Percentiles rank a stretch among this genome's conserved stretches.
phyloP scores from a whole-genome alignment of 1,140 invertebrate species.

The Drosophila nigrodunni region DNA sequence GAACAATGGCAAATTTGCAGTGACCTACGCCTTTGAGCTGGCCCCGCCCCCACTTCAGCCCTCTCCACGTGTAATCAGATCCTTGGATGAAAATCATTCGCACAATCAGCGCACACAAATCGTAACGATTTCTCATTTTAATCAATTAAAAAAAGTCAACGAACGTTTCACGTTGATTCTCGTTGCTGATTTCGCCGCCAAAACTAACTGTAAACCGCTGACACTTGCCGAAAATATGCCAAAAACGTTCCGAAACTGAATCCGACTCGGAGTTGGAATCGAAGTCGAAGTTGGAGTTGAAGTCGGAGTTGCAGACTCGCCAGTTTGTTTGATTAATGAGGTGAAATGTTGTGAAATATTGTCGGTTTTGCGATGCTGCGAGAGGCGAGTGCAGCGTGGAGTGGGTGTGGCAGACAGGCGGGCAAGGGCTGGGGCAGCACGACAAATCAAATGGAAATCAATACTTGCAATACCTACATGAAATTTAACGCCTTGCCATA shows the following conservation, averaged over 20 bases:
- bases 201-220: constrained; percentile 73
- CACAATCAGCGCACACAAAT: constrained; percentile 80
- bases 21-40: constrained; percentile 28
- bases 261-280: constrained; percentile 17
- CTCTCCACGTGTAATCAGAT: constrained; percentile 71
- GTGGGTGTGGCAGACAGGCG: no score
- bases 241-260: constrained; percentile 23
- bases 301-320: constrained; percentile 22
- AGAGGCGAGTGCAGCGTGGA: not conserved
- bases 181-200: constrained; percentile 30
- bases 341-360: constrained; percentile 83
- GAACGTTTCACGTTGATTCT: constrained; percentile 45
- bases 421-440: constrained; percentile 9
- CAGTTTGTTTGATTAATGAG: constrained; percentile 82
- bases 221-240: constrained; percentile 80
- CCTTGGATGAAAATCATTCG: constrained; percentile 53
- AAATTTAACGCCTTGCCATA: constrained; percentile 65
- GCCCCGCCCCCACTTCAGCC: not conserved
- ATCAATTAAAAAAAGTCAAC: constrained; percentile 85
- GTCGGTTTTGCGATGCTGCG: constrained; percentile 33
- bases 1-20: constrained; percentile 74
- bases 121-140: constrained; percentile 85
- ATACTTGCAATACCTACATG: constrained; percentile 81
- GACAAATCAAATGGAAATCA: constrained; percentile 82
- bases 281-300: constrained; percentile 4